A percentile compares a stretch with the other conserved stretches of the same genome.
phyloP scores from a whole-genome alignment of 2,888 invertebrate genomes.

The Heliconius aoede region DNA sequence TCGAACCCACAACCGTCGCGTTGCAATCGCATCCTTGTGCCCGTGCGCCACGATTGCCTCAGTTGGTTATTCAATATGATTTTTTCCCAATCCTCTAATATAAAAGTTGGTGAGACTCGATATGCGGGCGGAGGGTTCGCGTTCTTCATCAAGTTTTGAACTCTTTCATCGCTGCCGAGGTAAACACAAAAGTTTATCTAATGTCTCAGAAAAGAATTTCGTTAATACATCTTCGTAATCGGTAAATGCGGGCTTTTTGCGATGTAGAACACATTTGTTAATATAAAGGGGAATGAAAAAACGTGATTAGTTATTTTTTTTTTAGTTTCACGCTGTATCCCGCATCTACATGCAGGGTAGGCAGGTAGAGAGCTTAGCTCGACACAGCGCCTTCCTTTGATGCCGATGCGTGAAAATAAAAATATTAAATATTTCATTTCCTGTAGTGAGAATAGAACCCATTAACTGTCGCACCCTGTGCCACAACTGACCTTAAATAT shows the following conservation, averaged over 20 bases:
- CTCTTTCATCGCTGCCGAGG: constrained; percentile 65
- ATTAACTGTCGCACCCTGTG: neutral
- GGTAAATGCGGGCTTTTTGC: constrained; percentile 44
- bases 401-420: too few relatives aligned
- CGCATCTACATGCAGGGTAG: too few relatives aligned
- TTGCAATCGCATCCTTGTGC: too few relatives aligned
- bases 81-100: constrained; percentile 64
- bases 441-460: neutral
- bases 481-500: too few relatives aligned
- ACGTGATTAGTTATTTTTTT: too few relatives aligned
- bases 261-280: too few relatives aligned
- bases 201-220: constrained; percentile 45
- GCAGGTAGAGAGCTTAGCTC: neutral
- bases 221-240: constrained; percentile 46
- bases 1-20: too few relatives aligned
- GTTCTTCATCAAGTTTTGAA: constrained; percentile 65
- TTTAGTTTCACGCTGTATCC: neutral
- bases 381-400: neutral
- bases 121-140: constrained; percentile 69
- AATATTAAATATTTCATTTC: neutral
- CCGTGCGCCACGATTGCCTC: too few relatives aligned
- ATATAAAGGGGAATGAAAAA: too few relatives aligned
- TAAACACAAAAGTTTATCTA: constrained; percentile 60
- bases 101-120: constrained; percentile 64
- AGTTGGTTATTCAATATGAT: constrained; percentile 31